A percentile compares a stretch with the other conserved stretches of the same genome.
Evolutionary conservation across 2,888 invertebrate genomes (phyloP).

Genomic region (Meiosimyza platycephala): DNA sequence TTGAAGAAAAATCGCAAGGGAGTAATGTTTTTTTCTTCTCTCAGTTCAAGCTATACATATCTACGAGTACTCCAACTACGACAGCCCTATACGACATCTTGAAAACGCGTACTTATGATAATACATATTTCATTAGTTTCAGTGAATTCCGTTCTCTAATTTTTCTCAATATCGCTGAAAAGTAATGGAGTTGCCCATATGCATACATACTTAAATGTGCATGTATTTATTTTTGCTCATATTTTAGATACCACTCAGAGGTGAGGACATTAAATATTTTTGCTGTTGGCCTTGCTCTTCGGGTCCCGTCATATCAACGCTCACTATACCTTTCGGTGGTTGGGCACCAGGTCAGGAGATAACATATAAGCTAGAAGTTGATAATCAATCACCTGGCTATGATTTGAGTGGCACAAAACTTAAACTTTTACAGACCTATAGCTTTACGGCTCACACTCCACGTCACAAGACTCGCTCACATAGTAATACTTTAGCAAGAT

Average conservation of each 20-base stretch:
- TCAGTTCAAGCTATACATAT: too few relatives aligned
- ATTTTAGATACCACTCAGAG: not conserved
- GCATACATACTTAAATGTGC: too few relatives aligned
- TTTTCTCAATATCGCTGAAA: too few relatives aligned
- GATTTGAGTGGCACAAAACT: conserved; percentile 44
- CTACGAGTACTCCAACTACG: too few relatives aligned
- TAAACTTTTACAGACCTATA: conserved; percentile 46
- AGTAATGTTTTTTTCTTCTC: too few relatives aligned
- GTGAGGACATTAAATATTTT: conserved; percentile 20
- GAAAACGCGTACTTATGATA: too few relatives aligned
- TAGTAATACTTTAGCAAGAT: conserved; percentile 39
- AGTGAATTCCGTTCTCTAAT: too few relatives aligned
- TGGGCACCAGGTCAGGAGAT: conserved; percentile 80
- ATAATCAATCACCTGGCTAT: conserved; percentile 74
- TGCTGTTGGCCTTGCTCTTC: conserved; percentile 55
- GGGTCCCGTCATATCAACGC: conserved; percentile 48
- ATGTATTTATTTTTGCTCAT: conserved; percentile 47
- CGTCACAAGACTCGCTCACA: conserved; percentile 35
- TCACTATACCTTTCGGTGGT: conserved; percentile 73
- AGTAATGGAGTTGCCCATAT: too few relatives aligned
- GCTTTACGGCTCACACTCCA: conserved; percentile 48
- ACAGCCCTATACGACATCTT: too few relatives aligned
- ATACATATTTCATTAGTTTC: too few relatives aligned
- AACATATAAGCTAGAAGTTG: conserved; percentile 74
- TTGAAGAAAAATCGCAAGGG: too few relatives aligned